Conservation (phyloP, 2,888 invertebrate species). For the Prosopocoilus inquinatus region DNA sequence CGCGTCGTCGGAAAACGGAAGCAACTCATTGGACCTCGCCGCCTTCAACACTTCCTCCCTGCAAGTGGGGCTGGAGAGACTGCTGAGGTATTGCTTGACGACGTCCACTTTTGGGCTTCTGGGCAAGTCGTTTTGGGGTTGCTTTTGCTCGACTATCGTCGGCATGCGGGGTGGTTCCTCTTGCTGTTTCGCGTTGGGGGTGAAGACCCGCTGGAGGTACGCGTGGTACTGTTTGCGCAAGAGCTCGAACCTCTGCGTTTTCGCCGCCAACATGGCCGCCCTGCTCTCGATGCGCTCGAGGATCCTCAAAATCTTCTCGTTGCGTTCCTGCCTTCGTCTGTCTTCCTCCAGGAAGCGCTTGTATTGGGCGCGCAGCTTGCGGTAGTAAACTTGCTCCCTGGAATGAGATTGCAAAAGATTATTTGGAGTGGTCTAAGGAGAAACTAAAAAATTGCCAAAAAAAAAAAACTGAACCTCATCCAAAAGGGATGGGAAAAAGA, state of each 20-base stretch:
- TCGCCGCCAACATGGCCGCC: constrained; percentile 56
- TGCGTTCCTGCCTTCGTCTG: constrained; percentile 57
- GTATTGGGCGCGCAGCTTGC: constrained; percentile 50
- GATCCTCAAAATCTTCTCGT: constrained; percentile 57
- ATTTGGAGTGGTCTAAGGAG: too few relatives aligned
- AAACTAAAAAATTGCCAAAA: too few relatives aligned
- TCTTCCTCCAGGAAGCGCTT: constrained; percentile 60
- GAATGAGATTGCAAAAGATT: constrained; percentile 9
- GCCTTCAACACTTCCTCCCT: constrained; percentile 23
- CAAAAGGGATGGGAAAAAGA: too few relatives aligned
- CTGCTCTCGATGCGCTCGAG: constrained; percentile 60
- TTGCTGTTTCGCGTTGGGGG: constrained; percentile 9
- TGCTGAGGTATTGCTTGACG: constrained; percentile 33
- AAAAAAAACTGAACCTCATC: too few relatives aligned
- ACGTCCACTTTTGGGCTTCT: constrained; percentile 31
- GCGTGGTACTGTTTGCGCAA: constrained; percentile 46
- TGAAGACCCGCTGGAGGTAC: constrained; percentile 32
- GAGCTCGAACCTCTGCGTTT: constrained; percentile 59
- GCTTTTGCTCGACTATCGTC: constrained; percentile 7
- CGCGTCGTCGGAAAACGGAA: constrained; percentile 1
- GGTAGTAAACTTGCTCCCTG: constrained; percentile 45
- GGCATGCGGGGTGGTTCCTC: constrained; percentile 9
- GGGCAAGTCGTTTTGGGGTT: not conserved
- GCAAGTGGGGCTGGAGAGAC: constrained; percentile 26
- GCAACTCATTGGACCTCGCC: constrained; percentile 7